phyloP scores from a whole-genome alignment of 2,888 invertebrate species.

The Camptogramma bilineatum region DNA sequence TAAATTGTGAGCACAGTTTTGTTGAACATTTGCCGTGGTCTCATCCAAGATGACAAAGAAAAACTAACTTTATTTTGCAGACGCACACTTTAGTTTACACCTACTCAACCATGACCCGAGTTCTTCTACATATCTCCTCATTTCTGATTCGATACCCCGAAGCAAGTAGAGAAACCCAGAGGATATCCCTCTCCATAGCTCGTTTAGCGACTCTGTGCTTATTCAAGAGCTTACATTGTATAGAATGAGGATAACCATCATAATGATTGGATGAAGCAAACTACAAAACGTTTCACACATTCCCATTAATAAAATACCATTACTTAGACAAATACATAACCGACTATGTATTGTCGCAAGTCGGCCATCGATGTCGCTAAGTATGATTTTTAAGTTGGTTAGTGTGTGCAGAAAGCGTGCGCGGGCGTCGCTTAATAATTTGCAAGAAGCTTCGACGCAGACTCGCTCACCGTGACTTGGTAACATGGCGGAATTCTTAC shows the following conservation, averaged over 20 bases:
- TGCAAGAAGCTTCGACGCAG: constrained; percentile 64
- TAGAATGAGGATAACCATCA: constrained; percentile 22
- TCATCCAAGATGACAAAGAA: neutral
- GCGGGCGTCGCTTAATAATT: constrained; percentile 75
- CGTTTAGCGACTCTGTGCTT: too few species aligned
- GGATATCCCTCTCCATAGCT: too few species aligned
- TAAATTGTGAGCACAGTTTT: constrained; percentile 2
- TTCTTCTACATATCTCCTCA: too few species aligned
- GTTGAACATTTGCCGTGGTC: constrained; percentile 6
- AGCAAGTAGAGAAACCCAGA: too few species aligned
- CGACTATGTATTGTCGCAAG: constrained; percentile 51
- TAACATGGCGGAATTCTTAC: constrained; percentile 49
- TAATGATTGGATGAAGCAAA: constrained; percentile 29
- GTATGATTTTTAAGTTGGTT: constrained; percentile 73
- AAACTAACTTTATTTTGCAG: too few species aligned
- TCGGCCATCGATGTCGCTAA: constrained; percentile 63
- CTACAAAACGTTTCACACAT: constrained; percentile 44
- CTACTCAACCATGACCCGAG: too few species aligned
- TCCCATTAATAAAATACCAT: constrained; percentile 36
- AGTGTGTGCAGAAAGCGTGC: constrained; percentile 83
- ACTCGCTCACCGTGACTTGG: constrained; percentile 67
- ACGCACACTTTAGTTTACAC: too few species aligned
- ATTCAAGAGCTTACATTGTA: constrained; percentile 15
- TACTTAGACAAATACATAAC: constrained; percentile 51
- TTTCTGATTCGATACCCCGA: too few species aligned